Evolutionary conservation across 2,888 invertebrate genomes (phyloP).

Genomic region (Melanchra persicariae): DNA sequence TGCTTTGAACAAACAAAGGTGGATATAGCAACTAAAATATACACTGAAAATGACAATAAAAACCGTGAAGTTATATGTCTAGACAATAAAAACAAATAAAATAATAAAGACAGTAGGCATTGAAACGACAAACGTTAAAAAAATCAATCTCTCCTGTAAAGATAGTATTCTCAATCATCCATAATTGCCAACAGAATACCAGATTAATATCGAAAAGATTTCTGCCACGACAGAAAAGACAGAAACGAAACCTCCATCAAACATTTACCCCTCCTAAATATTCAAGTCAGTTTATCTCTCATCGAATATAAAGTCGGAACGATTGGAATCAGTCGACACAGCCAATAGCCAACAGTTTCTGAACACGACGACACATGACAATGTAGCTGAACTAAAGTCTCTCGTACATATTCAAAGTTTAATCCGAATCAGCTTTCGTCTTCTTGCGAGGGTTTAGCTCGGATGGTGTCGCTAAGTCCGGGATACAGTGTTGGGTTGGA

Average conservation of each 20-base stretch:
- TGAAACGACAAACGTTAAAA: background rate
- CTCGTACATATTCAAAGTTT: conserved; percentile 87
- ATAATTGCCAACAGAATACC: background rate
- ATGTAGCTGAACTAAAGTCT: conserved; percentile 74
- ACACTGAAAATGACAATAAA: background rate
- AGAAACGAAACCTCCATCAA: conserved; percentile 14
- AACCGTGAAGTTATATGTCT: too few species aligned
- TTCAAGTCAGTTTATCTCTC: conserved; percentile 46
- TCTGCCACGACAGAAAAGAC: conserved; percentile 2
- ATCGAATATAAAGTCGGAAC: conserved; percentile 48
- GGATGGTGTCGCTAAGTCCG: conserved; percentile 72
- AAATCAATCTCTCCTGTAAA: background rate
- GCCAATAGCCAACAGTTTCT: conserved; percentile 64
- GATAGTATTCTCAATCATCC: too few species aligned
- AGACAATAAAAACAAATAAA: too few species aligned
- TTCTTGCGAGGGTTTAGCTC: conserved; percentile 76
- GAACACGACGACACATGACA: conserved; percentile 70
- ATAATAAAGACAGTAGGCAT: background rate
- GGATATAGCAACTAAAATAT: background rate
- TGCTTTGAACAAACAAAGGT: conserved; percentile 7
- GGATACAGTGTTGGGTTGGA: conserved; percentile 49
- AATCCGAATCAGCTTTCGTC: conserved; percentile 84
- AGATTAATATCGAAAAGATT: background rate
- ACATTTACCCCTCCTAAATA: conserved; percentile 33
- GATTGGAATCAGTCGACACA: conserved; percentile 63